Base-by-base conservation (phyloP, 35 echinoderm and acorn worm genomes). In the Lytechinus variegatus region DNA sequence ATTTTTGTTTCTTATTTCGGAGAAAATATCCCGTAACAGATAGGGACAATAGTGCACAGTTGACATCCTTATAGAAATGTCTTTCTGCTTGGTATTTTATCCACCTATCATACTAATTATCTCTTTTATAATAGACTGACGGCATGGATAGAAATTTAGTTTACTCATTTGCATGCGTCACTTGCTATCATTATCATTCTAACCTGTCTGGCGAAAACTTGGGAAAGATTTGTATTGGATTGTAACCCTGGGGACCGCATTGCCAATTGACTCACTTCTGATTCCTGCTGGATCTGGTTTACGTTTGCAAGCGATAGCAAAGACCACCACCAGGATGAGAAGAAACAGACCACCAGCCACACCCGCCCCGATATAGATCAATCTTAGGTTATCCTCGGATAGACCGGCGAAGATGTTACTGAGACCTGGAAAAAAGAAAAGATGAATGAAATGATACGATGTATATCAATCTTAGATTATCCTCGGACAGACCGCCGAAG, bases 311-410 rank as follows among this genome's bases (percentile, higher is more conserved):
- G 60, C 58, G 28, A 96, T 92, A 89, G 91, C 89, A 72, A 89
- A 61, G 27, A 96, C 86, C 27, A 96, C 91, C 27, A 91, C 89
- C 14, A 96, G 3, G 28, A 96, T 93, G 53, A 93, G 92, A 13
- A 93, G 54, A 16, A 93, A 57, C 9, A 93, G n/a, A 55, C 53
- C 92, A 6, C 92, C 92, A 10, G 88, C 88, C 88, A 93, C 92
- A 9, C 92, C 92, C 21, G 92, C 92, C 27, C 92, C 92, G 4
- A 93, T 93, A 54, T 93, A 93, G 92, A 93, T 93, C 92, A 93
- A 90, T 8, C 52, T 90, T 28, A 90, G 88, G 13, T 90, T 90
- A 12, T 90, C 88, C n/a, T 90, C 88, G 52, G 88, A 90, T 0
- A 90, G 28, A 12, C 88, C 88, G 11, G 3, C 14, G 88, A 90